Base-by-base conservation (phyloP, 2,113 vertebrate genomes). In the Hypomesus transpacificus region DNA sequence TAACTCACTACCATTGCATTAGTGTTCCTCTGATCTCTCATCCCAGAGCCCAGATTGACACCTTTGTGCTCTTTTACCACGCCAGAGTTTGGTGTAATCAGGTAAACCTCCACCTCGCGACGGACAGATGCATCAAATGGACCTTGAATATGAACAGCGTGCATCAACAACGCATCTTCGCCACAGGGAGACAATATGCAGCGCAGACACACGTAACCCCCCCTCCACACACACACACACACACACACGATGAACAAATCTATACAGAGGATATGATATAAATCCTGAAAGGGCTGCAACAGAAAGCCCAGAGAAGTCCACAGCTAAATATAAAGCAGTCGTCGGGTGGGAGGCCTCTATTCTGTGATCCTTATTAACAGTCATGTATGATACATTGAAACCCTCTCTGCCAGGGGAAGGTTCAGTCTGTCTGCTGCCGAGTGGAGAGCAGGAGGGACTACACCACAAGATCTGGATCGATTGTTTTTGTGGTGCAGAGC, bases 381-480 rank as follows among this genome's bases (percentile, higher is more conserved):
- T 58, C 75, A 69, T 22, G 62, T 67, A 31, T 68, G 71, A 59
- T 76, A 81, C 76, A 70, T 69, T 72, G 14, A 66, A 22, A 22
- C 1, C n/a, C 18, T 80, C 57, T 59, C n/a, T 13, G 80, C 78
- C 80, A 73, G 71, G 75, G 59, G 24, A 54, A 14, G 63, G 52
- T 69, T 71, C 14, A 73, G 81, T 76, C 78, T 77, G 56, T 34
- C 8, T 59, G 24, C 61, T 86, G 84, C 68, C 75, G 90, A 92
- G 91, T 83, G 87, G 84, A 93, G 91, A 94, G 91, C 94, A 93
- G 91, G 93, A 93, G 93, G 93, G 89, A 92, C 89, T 90, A 82
- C 93, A 95, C 94, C 93, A 94, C 93, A 93, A 94, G 91, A 92
- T 93, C 88, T 87, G 80, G 95, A 98, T 97, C 94, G 96, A 98